These are phyloP conservation scores for Idaea straminata DNA, from an alignment of 2,888 invertebrate genomes.

Conservation along the genomic window DNA sequence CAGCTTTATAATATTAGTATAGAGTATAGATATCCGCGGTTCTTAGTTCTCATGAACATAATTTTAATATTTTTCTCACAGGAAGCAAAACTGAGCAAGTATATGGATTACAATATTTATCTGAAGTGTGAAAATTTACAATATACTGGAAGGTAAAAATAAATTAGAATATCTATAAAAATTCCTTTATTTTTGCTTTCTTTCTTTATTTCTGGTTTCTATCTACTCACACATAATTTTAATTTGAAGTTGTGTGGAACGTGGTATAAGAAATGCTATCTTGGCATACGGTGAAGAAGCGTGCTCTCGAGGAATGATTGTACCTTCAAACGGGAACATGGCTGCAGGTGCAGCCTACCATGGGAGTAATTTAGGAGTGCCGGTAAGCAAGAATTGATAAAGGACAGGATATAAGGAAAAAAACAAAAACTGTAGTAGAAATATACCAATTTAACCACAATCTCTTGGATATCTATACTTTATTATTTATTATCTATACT, in stretches of 20 bases:
- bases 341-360: constrained; percentile 72
- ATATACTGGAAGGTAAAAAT: constrained; percentile 87
- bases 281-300: constrained; percentile 45
- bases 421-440: background rate
- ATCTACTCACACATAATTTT: background rate
- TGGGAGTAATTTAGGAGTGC: constrained; percentile 58
- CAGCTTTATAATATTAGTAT: too few relatives aligned
- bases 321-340: constrained; percentile 68
- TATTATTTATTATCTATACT: too few relatives aligned
- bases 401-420: constrained; percentile 32
- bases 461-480: too few relatives aligned
- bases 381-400: constrained; percentile 39
- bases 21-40: too few relatives aligned
- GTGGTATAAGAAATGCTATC: constrained; percentile 64
- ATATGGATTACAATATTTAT: constrained; percentile 85
- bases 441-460: background rate
- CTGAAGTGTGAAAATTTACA: constrained; percentile 94
- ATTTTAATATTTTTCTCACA: constrained; percentile 36
- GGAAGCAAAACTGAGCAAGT: constrained; percentile 73
- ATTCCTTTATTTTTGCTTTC: too few relatives aligned
- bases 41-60: too few relatives aligned
- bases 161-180: background rate
- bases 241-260: constrained; percentile 57
- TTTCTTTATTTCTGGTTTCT: background rate
- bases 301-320: constrained; percentile 56